A percentile compares a stretch with the other conserved stretches of the same genome.
Conservation (phyloP, 2,888 invertebrate species). For the Petrolisthes cinctipes region DNA sequence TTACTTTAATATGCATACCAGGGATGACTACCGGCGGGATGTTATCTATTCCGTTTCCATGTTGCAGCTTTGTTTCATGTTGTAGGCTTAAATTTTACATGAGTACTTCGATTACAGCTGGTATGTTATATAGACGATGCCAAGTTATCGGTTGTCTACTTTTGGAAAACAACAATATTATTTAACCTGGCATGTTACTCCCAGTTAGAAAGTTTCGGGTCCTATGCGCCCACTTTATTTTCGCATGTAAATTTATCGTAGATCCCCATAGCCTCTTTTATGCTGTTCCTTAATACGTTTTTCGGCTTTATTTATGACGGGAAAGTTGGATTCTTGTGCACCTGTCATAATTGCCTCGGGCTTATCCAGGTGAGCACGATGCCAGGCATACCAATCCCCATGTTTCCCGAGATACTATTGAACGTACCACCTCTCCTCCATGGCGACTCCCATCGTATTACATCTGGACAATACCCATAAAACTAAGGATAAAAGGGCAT, state of each 20-base stretch:
- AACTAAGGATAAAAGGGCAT: neutral
- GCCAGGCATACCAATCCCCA: conserved; percentile 46
- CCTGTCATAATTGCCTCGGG: conserved; percentile 58
- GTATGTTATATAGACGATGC: conserved; percentile 40
- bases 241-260: neutral
- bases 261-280: neutral
- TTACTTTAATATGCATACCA: neutral
- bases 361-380: conserved; percentile 53
- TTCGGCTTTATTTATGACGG: conserved; percentile 8
- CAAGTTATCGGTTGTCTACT: conserved; percentile 40
- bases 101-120: conserved; percentile 29
- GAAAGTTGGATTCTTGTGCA: conserved; percentile 51
- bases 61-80: neutral
- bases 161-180: neutral
- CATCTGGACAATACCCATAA: neutral
- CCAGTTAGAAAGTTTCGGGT: neutral
- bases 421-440: neutral
- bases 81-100: too few relatives aligned
- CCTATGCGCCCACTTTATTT: neutral
- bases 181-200: neutral
- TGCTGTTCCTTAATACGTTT: neutral
- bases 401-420: conserved; percentile 51
- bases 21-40: neutral
- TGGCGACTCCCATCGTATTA: neutral
- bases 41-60: neutral